Evolutionary conservation across 2,888 invertebrate species (phyloP).

Genomic region (Apotomis betuletana): DNA sequence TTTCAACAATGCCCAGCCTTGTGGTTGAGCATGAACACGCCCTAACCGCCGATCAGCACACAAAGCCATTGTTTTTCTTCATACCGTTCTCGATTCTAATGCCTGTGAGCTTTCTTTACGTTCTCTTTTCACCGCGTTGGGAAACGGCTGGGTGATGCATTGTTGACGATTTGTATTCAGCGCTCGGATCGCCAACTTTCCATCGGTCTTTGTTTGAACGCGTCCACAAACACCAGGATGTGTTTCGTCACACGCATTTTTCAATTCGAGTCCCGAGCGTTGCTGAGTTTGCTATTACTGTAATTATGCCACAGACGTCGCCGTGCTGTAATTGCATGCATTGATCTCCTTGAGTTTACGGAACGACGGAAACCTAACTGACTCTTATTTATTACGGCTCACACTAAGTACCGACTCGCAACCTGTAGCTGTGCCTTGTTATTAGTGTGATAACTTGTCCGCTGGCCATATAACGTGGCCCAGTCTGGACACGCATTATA

Average conservation of each 20-base stretch:
- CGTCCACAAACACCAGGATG: conserved; percentile 59
- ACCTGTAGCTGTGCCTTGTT: conserved; percentile 43
- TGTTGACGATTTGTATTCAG: conserved; percentile 79
- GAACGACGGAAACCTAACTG: conserved; percentile 67
- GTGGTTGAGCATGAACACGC: conserved; percentile 46
- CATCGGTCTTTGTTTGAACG: conserved; percentile 70
- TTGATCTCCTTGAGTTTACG: conserved; percentile 77
- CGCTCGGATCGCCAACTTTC: conserved; percentile 71
- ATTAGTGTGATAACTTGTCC: conserved; percentile 60
- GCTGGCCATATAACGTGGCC: conserved; percentile 44
- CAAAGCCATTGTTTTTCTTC: conserved; percentile 42
- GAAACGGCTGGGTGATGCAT: conserved; percentile 72
- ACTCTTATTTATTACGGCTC: conserved; percentile 61
- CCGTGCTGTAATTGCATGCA: conserved; percentile 65
- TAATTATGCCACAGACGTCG: conserved; percentile 30
- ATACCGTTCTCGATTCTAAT: conserved; percentile 24
- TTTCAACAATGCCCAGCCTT: conserved; percentile 66
- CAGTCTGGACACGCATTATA: conserved; percentile 40
- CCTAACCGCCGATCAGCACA: conserved; percentile 39
- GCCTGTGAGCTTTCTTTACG: conserved; percentile 66
- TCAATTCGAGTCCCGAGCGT: conserved; percentile 28
- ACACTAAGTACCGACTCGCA: conserved; percentile 52
- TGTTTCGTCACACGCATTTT: conserved; percentile 45
- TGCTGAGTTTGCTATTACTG: conserved; percentile 36
- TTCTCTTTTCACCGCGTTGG: conserved; percentile 70